Evolutionary conservation across 2,113 vertebrate genomes (phyloP).

Genomic region (Gopherus flavomarginatus): DNA sequence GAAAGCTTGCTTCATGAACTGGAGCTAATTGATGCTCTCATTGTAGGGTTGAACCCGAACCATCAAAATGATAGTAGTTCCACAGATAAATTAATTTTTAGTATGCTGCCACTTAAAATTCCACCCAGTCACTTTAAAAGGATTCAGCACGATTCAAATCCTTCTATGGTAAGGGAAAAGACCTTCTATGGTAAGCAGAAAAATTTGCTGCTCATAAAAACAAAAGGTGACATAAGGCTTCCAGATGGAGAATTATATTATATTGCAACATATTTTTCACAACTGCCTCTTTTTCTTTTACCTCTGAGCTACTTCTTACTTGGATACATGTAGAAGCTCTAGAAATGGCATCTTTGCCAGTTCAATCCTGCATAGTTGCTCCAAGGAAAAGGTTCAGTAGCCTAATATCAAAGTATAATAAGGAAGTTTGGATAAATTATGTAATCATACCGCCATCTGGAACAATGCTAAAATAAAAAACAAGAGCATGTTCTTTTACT

Average conservation of each 20-base stretch:
- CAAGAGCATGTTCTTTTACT: background rate
- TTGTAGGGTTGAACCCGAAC: slow-evolving; percentile 52
- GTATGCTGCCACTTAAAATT: slow-evolving; percentile 58
- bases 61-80: slow-evolving; percentile 51
- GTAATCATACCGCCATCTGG: background rate
- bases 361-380: background rate
- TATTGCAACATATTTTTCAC: background rate
- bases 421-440: rapidly evolving
- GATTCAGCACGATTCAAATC: slow-evolving; percentile 26
- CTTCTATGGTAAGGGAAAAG: background rate
- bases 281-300: slow-evolving; percentile 20
- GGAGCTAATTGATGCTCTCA: slow-evolving; percentile 65
- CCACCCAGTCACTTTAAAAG: slow-evolving; percentile 53
- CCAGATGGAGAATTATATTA: slow-evolving; percentile 24
- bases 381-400: background rate
- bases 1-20: slow-evolving; percentile 67
- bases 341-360: slow-evolving; percentile 5
- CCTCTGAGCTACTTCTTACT: background rate
- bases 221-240: slow-evolving; percentile 16
- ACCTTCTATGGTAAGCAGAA: background rate
- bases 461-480: slow-evolving; percentile 3
- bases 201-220: background rate
- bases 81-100: slow-evolving; percentile 56
- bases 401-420: background rate
- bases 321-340: background rate